phyloP scores from a whole-genome alignment of 2,888 invertebrate genomes.

The Cactoblastis cactorum region DNA sequence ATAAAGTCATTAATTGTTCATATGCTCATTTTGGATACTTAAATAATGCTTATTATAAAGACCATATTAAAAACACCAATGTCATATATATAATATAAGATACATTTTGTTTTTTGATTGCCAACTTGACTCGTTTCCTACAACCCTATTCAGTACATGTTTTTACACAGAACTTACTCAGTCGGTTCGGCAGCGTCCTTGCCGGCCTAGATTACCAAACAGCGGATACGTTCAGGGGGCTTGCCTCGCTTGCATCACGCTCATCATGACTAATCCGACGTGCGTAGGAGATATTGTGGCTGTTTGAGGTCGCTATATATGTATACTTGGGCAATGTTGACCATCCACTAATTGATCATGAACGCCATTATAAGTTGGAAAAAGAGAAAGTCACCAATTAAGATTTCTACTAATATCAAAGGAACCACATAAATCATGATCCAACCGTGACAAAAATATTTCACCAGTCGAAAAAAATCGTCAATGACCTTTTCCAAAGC shows the following conservation, averaged over 20 bases:
- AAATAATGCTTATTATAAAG: no score
- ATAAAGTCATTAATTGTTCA: no score
- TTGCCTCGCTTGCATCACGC: slow-evolving; percentile 44
- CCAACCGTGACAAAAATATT: neutral
- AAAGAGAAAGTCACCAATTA: no score
- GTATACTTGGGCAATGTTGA: slow-evolving; percentile 26
- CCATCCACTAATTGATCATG: neutral
- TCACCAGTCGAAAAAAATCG: neutral
- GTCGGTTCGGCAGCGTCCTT: slow-evolving; percentile 24
- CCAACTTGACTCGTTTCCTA: no score
- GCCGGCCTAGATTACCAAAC: slow-evolving; percentile 34
- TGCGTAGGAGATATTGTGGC: slow-evolving; percentile 48
- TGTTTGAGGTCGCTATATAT: slow-evolving; percentile 49
- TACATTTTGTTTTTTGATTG: no score
- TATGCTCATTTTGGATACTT: no score
- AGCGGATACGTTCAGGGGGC: slow-evolving; percentile 42
- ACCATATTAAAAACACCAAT: no score
- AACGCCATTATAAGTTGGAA: no score
- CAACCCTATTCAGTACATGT: no score
- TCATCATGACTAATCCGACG: slow-evolving; percentile 46
- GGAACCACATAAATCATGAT: neutral
- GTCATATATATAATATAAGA: no score
- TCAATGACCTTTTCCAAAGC: neutral
- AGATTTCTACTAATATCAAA: no score
- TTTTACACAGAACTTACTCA: slow-evolving; percentile 13